Base-by-base conservation (phyloP, 2,113 vertebrate genomes). In the Empidonax traillii region DNA sequence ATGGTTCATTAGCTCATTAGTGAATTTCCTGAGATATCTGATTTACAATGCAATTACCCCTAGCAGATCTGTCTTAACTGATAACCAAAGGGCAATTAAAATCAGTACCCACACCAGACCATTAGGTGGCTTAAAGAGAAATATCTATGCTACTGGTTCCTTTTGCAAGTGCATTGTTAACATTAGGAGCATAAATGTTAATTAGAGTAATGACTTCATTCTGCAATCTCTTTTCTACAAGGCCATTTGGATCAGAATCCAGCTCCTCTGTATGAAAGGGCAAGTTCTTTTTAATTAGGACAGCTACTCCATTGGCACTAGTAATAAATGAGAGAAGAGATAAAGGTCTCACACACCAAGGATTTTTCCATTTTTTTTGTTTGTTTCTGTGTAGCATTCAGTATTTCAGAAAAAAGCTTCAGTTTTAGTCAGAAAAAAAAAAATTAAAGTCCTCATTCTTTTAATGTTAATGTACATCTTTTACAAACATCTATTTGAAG, bases 201-300 rank as follows among this genome's bases (percentile, higher is more conserved):
- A 98, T 98, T 97, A 97, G 61, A 92, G 67, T 95, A 97, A 97
- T 97, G 91, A 96, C 71, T 98, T 98, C 92, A 97, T 96, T 96
- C 95, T 95, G 89, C 75, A 78, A 62, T 95, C 96, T 97, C 93
- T 92, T 97, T 97, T 97, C 95, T 96, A 96, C 77, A 51, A 92
- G 95, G 87, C 92, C 71, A 94, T 96, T 98, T 97, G 96, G 96
- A 97, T 92, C 91, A 94, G 39, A 83, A 79, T 93, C 37, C 84
- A 95, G 85, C 61, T 96, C 55, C 82, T 94, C 44, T 67, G 23
- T 91, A 89, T 93, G 56, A 98, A 98, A 97, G 96, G 87, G 69
- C 49, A 90, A 97, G 95, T 92, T 86, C 80, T 97, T 97, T 91
- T 95, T 97, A 97, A 97, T 97, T 96, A 95, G 96, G 93, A 91